Evolutionary conservation across 2,113 vertebrate genomes (phyloP), one percentile per base, ranked within the genome.

Genomic region (Xiphias gladius): DNA sequence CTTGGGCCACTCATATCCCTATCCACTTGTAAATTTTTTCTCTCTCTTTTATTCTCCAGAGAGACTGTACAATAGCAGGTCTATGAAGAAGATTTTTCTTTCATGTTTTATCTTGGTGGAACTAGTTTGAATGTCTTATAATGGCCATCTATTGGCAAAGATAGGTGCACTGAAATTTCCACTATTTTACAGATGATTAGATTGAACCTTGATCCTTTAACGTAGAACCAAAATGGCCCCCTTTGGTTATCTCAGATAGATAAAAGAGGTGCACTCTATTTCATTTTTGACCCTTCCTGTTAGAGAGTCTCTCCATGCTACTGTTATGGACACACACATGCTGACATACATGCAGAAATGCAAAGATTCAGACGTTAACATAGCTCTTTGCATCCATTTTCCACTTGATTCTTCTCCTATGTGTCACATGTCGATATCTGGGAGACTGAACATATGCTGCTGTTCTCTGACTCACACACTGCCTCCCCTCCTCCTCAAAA

Each of bases 391-490:
- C 30, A 7, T 61, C 19, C 8, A 0, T 62, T 63, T 55, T 54
- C 10, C 1, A 0, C 12, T 80, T n/a, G n/a, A 10, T 63, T 2
- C 58, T 70, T 73, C 66, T 81, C 30, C 66, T 54, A 35, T 67
- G 58, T 48, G 32, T 63, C 26, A 67, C 1, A 32, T 59, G 55
- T 83, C 19, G 3, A 11, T 73, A 43, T 76, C 22, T 79, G 13
- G 10, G 16, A 75, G 26, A 59, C 6, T 62, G 61, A 83, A 78
- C 52, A 71, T 55, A 52, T 55, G 46, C 61, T 79, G 46, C 32
- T 66, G 32, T 77, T 84, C 6, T 79, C 62, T 75, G 46, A 26
- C 37, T 69, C 58, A 80, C 69, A 62, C 39, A 1, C 58, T 69
- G 16, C 48, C 73, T 32, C 61, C 41, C 43, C 14, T 28, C 73